Conservation (phyloP, 2,113 vertebrate genomes). For the Holacanthus passer region DNA sequence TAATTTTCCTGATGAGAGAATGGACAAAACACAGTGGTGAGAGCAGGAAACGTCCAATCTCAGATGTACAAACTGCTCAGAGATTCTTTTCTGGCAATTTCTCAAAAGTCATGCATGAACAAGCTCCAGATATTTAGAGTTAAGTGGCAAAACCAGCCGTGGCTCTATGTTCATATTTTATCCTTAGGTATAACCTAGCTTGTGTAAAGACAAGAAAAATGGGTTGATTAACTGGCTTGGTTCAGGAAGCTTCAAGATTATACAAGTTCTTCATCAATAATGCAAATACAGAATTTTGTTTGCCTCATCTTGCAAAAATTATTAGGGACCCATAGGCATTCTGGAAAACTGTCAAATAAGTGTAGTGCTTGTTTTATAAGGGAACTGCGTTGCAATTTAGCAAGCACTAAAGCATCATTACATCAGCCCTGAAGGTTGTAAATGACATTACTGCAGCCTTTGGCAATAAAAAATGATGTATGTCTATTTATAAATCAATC, state of each 20-base stretch:
- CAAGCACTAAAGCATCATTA: constrained; percentile 23
- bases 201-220: constrained; percentile 1
- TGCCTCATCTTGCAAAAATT: not conserved
- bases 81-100: constrained; percentile 13
- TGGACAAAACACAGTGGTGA: not conserved
- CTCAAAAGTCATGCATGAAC: constrained; percentile 4
- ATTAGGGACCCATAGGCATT: not conserved
- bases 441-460: constrained; percentile 28
- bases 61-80: not conserved
- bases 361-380: not conserved
- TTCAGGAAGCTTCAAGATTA: constrained; percentile 13
- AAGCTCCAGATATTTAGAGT: constrained; percentile 1
- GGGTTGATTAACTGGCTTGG: not conserved
- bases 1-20: not conserved
- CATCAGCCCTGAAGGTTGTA: constrained; percentile 14
- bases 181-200: not conserved
- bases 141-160: constrained; percentile 10
- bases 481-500: constrained; percentile 42
- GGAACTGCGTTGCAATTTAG: not conserved
- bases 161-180: constrained; percentile 15
- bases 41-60: not conserved
- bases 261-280: not conserved
- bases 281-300: not conserved
- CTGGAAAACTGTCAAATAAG: constrained; percentile 14
- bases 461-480: constrained; percentile 20